Percentiles rank a stretch among this genome's conserved stretches.
These are phyloP conservation scores for Cottus gobio DNA, from an alignment of 2,113 vertebrate genomes.

Conservation along the genomic window DNA sequence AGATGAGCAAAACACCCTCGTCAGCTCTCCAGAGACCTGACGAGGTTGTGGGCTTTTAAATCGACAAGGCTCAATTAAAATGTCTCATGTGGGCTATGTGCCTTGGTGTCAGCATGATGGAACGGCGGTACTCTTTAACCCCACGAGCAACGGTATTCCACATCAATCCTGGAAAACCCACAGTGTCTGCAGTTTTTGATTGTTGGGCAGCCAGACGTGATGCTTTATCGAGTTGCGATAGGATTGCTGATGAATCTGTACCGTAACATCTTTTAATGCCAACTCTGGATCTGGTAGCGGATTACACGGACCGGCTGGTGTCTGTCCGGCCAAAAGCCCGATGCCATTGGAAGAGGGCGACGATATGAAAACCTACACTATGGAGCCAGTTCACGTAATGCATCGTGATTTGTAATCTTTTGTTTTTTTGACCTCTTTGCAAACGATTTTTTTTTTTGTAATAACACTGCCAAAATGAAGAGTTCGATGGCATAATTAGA, in stretches of 20 bases:
- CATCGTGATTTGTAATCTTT: slow-evolving; percentile 19
- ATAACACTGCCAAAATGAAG: slow-evolving; percentile 28
- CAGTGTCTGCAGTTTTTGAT: slow-evolving; percentile 57
- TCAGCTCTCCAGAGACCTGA: slow-evolving; percentile 31
- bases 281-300: slow-evolving; percentile 27
- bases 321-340: slow-evolving; percentile 42
- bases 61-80: slow-evolving; percentile 53
- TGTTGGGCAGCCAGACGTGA: slow-evolving; percentile 40
- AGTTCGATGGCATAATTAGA: slow-evolving; percentile 37
- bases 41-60: slow-evolving; percentile 4
- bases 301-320: slow-evolving; percentile 41
- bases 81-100: slow-evolving; percentile 48
- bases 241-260: slow-evolving; percentile 54
- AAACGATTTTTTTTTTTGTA: slow-evolving; percentile 25
- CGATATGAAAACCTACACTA: slow-evolving; percentile 6
- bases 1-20: slow-evolving; percentile 12
- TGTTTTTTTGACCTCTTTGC: slow-evolving; percentile 37
- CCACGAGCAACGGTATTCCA: slow-evolving; percentile 50
- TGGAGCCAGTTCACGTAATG: not conserved
- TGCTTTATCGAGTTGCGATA: slow-evolving; percentile 56
- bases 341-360: slow-evolving; percentile 29
- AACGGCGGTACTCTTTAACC: slow-evolving; percentile 58
- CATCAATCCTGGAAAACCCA: slow-evolving; percentile 45
- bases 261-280: slow-evolving; percentile 55
- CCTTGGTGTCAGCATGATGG: slow-evolving; percentile 56